Evolutionary conservation across 2,797 vertebrate genomes (phyloP), one percentile per base, ranked within the genome.

Genomic region (Hybognathus amarus): DNA sequence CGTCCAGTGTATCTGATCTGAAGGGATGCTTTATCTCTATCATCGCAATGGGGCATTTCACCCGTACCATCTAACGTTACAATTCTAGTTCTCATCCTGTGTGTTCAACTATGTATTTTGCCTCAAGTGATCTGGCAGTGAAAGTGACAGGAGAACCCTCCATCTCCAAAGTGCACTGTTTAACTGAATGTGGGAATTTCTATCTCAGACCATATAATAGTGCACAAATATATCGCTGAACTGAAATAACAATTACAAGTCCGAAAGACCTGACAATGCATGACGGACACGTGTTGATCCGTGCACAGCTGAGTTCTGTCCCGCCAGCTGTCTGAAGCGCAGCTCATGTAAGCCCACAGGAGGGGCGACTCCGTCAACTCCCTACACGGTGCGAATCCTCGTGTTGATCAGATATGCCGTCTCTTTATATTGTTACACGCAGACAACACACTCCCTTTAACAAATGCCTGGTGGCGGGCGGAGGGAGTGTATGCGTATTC

Each of bases 121-220:
- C 94, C 95, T 89, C 85, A 0, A 93, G 94, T 93, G 92, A 95
- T 96, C 92, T 96, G 93, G 94, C 94, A 95, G 90, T 92, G 90
- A 92, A 91, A 88, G 45, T 86, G 90, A 88, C 91, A 92, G 90
- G 91, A 93, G n/a, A 92, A 89, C 87, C 90, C 83, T 61, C 52
- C 77, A 87, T 52, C 74, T 85, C 71, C 84, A 83, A 89, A 86
- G 69, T 84, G 86, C 85, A 83, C 88, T 61, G 12, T 27, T 27
- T 6, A 27, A 27, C 13, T 79, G 56, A 77, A 56, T 77, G 40
- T 85, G 79, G 22, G 36, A 64, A 85, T 56, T 33, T 78, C 71
- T 38, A n/a, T 54, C 52, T 59, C 52, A 45, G 33, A n/a, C 56
- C 70, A 27, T 67, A 45, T 33, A 77, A 59, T 36, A 42, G 7